A percentile compares a stretch with the other conserved stretches of the same genome.
Conservation (phyloP, 2,797 vertebrate species). For the Muscicapa comitata region DNA sequence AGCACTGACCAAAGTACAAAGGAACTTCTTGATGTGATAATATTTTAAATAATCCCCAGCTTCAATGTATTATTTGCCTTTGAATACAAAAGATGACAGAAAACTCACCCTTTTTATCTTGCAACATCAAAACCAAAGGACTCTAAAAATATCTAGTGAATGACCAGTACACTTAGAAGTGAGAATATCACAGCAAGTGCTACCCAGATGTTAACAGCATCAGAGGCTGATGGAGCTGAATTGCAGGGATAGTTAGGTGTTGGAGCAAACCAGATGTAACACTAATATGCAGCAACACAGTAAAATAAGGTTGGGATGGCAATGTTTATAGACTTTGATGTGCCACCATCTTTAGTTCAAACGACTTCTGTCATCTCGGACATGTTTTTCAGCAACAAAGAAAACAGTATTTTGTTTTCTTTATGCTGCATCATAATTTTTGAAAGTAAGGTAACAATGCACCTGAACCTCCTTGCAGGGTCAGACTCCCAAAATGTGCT, state of each 20-base stretch:
- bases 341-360: background rate
- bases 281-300: background rate
- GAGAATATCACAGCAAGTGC: background rate
- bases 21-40: background rate
- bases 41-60: background rate
- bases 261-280: background rate
- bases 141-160: background rate
- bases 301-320: background rate
- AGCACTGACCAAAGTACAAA: constrained; percentile 17
- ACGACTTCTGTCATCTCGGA: background rate
- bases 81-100: background rate
- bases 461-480: background rate
- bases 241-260: background rate
- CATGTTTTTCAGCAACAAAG: too few relatives aligned
- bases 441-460: background rate
- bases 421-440: background rate
- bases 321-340: background rate
- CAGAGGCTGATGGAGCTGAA: background rate
- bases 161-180: background rate
- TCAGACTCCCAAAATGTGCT: background rate
- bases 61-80: background rate
- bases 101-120: background rate
- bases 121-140: constrained; percentile 10
- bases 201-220: background rate
- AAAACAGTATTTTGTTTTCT: background rate